Conservation (phyloP, 64 coral and sea anemone genomes). For the Actinia tenebrosa region DNA sequence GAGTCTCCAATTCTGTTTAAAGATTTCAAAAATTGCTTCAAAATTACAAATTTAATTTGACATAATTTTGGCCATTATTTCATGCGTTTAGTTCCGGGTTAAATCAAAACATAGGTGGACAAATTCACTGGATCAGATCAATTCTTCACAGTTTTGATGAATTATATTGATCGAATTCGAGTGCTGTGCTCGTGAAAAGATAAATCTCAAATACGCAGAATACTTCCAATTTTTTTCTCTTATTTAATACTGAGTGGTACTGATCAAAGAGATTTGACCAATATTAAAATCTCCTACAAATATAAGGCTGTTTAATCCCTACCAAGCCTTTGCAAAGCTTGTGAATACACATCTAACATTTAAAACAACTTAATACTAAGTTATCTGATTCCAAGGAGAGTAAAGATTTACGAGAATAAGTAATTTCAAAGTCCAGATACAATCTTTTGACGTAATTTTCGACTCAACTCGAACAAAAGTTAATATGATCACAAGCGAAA, state of each 20-base stretch:
- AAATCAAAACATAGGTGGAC: not conserved
- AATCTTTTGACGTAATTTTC: not conserved
- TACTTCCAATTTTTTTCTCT: not conserved
- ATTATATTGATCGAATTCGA: not conserved
- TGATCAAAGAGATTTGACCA: not conserved
- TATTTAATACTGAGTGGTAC: not conserved
- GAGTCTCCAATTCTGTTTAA: too few species aligned
- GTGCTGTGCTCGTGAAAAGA: not conserved
- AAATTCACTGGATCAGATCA: not conserved
- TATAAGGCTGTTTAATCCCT: not conserved
- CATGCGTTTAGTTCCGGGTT: not conserved
- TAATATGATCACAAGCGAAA: not conserved
- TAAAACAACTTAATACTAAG: not conserved
- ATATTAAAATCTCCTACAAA: not conserved
- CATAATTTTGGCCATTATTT: not conserved
- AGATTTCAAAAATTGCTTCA: too few species aligned
- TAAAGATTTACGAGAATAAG: not conserved
- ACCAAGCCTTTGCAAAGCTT: slow-evolving; percentile 6
- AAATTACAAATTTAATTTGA: too few species aligned
- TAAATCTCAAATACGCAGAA: not conserved
- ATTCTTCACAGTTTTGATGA: not conserved
- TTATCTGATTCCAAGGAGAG: not conserved
- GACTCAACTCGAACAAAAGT: not conserved
- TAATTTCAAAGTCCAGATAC: slow-evolving; percentile 4
- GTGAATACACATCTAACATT: not conserved